Percentiles rank a stretch among this genome's conserved stretches.
Conservation (phyloP, 2,888 invertebrate genomes). For the Podotricha telesiphe region DNA sequence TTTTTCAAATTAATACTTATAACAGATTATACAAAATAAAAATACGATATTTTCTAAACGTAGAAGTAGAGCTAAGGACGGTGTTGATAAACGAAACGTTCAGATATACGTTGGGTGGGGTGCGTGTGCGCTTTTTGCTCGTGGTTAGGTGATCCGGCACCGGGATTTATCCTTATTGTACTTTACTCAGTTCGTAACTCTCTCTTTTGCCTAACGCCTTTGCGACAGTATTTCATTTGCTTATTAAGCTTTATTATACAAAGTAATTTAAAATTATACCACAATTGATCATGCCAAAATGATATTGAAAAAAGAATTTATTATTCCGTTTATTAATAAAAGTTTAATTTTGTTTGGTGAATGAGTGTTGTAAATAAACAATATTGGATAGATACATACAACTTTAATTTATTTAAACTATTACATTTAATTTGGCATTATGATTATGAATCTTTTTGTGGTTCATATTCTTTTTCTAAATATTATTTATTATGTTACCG, state of each 20-base stretch:
- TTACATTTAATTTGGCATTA: constrained; percentile 55
- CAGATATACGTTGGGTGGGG: constrained; percentile 64
- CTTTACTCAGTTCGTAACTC: constrained; percentile 76
- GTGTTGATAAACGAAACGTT: constrained; percentile 50
- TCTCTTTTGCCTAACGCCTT: constrained; percentile 69
- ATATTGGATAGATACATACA: constrained; percentile 44
- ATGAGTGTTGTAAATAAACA: constrained; percentile 62
- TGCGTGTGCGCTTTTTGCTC: constrained; percentile 59
- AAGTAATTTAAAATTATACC: constrained; percentile 54
- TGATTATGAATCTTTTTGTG: constrained; percentile 71
- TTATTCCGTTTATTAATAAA: constrained; percentile 54
- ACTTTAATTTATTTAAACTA: constrained; percentile 44
- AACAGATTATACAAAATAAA: neutral
- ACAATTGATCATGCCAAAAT: constrained; percentile 66
- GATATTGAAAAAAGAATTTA: constrained; percentile 60
- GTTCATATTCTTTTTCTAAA: constrained; percentile 66
- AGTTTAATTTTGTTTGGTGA: constrained; percentile 65
- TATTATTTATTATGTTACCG: constrained; percentile 63
- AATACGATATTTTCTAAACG: neutral
- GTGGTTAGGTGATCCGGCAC: constrained; percentile 58
- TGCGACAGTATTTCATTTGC: constrained; percentile 55
- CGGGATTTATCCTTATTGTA: constrained; percentile 69
- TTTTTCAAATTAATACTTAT: neutral
- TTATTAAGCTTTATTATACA: constrained; percentile 48
- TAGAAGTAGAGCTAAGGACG: neutral